Evolutionary conservation across 2,888 invertebrate genomes (phyloP), one percentile per base, ranked within the genome.

Genomic region (Temnothorax rugatulus): DNA sequence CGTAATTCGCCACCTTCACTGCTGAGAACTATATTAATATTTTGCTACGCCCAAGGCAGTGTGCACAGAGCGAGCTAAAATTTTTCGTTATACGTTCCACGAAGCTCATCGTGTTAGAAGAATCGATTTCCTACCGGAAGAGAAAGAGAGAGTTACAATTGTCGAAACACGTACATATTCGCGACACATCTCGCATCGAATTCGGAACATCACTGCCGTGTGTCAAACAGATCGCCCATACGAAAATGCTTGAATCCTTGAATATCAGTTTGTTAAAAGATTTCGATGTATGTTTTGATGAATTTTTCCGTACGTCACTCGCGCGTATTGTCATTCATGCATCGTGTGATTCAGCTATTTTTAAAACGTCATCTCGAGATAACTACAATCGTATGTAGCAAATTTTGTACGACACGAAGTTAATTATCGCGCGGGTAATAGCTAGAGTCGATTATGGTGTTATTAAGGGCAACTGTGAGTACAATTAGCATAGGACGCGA

Each of bases 321-420:
- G 15, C 77, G 15, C 13, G 77, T 68, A 61, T 15, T 34, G 15
- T 75, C 63, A 75, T 21, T 63, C 34, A 34, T 61, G 34, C n/a
- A 61, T 61, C 47, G 4, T 18, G 41, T 11, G 47, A 71, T 54
- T 29, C n/a, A 29, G 18, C 44, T 59, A 34, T 59, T 74, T 64
- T 76, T 52, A 25, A 63, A 59, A 25, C 25, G 59, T 41, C 9
- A 61, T 47, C 34, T 71, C 44, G 21, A 59, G 59, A 9, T 71
- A 59, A 25, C 13, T 44, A 64, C 50, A 59, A 71, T 38, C 25
- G 66, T 44, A 47, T 44, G 29, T 59, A 73, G 15, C 91, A 90
- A 89, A 87, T 93, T 93, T 93, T 92, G 82, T 93, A 93, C 91
- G 64, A 90, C 77, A 77, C 77, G 81, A 85, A 73, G 47, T 59